Evolutionary conservation across 2,113 vertebrate genomes (phyloP).

Genomic region (Plestiodon gilberti): DNA sequence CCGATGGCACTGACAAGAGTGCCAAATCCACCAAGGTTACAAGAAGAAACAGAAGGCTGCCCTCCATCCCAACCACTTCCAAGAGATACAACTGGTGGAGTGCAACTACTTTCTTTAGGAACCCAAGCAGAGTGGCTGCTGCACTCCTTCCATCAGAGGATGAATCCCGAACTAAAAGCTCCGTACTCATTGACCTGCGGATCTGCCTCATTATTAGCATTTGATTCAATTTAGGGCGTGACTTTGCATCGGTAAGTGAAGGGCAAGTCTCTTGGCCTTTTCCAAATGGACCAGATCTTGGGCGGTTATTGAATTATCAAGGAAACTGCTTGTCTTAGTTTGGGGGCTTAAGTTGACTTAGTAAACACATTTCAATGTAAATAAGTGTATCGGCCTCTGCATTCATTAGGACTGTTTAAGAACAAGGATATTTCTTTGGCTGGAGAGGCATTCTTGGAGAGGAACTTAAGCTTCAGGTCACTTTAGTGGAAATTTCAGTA

Average conservation of each 20-base stretch:
- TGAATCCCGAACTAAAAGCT: constrained; percentile 73
- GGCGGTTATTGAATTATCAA: constrained; percentile 72
- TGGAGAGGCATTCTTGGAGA: constrained; percentile 63
- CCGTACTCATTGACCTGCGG: constrained; percentile 69
- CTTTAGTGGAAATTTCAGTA: constrained; percentile 50
- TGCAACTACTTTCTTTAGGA: constrained; percentile 69
- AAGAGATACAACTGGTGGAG: constrained; percentile 59
- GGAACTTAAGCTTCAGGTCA: constrained; percentile 61
- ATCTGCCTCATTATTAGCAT: constrained; percentile 71
- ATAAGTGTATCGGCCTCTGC: constrained; percentile 70
- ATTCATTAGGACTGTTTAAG: constrained; percentile 69
- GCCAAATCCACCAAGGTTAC: constrained; percentile 66
- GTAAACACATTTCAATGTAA: constrained; percentile 76
- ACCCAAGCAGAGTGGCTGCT: constrained; percentile 53
- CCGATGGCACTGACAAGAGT: constrained; percentile 49
- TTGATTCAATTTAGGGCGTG: constrained; percentile 73
- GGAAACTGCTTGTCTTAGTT: constrained; percentile 71
- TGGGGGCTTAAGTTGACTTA: constrained; percentile 67
- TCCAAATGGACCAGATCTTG: constrained; percentile 66
- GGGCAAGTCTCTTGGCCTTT: constrained; percentile 60
- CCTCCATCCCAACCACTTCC: constrained; percentile 47
- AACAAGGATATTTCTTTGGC: constrained; percentile 67
- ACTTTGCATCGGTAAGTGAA: constrained; percentile 74
- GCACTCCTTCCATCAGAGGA: constrained; percentile 65
- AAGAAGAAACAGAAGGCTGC: constrained; percentile 65